phyloP scores from a whole-genome alignment of 1,140 invertebrate species.

The Ips typographus region DNA sequence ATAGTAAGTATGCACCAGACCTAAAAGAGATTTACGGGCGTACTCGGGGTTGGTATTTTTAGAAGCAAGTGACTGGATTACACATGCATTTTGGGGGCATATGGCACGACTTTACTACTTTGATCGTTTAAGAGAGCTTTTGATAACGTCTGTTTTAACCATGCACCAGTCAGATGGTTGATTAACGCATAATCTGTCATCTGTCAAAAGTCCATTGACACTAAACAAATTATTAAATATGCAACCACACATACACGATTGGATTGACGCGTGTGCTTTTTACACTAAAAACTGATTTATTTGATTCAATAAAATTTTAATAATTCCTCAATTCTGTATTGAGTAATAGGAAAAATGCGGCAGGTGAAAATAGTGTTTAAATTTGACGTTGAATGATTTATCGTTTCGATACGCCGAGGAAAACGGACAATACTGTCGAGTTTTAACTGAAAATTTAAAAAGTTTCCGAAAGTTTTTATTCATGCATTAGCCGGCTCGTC shows the following conservation, averaged over 20 bases:
- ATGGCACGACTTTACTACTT: background rate
- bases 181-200: too few relatives aligned
- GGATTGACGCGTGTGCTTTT: too few relatives aligned
- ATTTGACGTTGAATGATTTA: constrained; percentile 6
- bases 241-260: too few relatives aligned
- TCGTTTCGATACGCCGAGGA: background rate
- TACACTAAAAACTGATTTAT: too few relatives aligned
- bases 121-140: background rate
- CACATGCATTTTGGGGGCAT: background rate
- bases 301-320: too few relatives aligned
- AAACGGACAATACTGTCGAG: background rate
- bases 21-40: constrained; percentile 1
- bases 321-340: too few relatives aligned
- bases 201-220: too few relatives aligned
- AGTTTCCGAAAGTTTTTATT: constrained; percentile 1
- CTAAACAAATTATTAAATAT: too few relatives aligned
- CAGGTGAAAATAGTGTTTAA: background rate
- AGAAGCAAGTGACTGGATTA: constrained; percentile 22
- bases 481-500: background rate
- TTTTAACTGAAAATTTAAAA: constrained; percentile 1
- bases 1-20: background rate
- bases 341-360: background rate
- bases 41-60: constrained; percentile 19
- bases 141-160: constrained; percentile 10
- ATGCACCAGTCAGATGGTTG: too few relatives aligned